Base-by-base conservation (phyloP, 2,888 invertebrate genomes). In the Rapana venosa region DNA sequence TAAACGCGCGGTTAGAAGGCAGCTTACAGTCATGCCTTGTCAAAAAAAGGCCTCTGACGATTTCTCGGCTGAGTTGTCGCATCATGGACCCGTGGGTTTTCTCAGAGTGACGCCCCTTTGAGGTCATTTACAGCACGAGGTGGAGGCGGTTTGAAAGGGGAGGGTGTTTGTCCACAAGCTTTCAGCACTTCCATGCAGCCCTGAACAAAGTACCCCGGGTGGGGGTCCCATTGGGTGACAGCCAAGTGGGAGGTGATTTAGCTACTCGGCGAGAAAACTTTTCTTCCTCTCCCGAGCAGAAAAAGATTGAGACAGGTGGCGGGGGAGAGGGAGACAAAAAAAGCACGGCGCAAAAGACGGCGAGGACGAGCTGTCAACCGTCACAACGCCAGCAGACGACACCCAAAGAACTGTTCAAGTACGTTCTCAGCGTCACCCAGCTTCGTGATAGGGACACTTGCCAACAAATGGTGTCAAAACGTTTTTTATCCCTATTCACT, bases 391-490 rank as follows among this genome's bases (percentile, higher is more conserved):
- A 47, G 26, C 47, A 30, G 47, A 83, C 81, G 47, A 83, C 81
- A 79, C 35, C 6, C 15, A 35, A 32, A 79, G 1, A 32, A 35
- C 32, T 32, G 32, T 35, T 83, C 81, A 22, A 83, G 30, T 83
- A 11, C 47, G 36, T 47, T 26, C 32, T 26, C 36, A 22, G 81
- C 81, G 81, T 47, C 36, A 83, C 22, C 81, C 8, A 4, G 36
- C 15, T 11, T 32, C 32, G 11, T 35, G 35, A 13, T 22, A 47
- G 26, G 26, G 81, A 83, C 81, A 83, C 81, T 83, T 36, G 36
- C 26, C 36, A 83, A 83, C 81, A 47, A 83, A 83, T 47, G 81
- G 81, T 83, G 81, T 83, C 81, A 83, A 83, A 83, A 83, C 81
- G 81, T 36, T 79, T 83, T 81, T 83, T 47, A 83, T 36, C 26